phyloP scores from a whole-genome alignment of 2,888 invertebrate species.

The Tridacna crocea region DNA sequence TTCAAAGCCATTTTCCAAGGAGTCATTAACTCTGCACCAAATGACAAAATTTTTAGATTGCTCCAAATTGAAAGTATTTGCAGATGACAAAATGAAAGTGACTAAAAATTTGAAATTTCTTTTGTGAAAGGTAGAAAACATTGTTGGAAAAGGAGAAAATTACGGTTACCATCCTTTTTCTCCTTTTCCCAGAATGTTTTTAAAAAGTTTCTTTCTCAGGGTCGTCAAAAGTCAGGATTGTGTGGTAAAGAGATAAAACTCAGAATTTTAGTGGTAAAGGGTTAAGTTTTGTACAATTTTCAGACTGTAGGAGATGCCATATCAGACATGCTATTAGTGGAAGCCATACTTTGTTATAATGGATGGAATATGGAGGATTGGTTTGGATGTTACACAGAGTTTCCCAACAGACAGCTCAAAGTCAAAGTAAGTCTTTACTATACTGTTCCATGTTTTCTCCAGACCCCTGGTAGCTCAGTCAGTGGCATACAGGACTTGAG shows the following conservation, averaged over 20 bases:
- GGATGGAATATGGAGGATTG: conserved; percentile 93
- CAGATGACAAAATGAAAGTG: not conserved
- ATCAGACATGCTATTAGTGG: conserved; percentile 97
- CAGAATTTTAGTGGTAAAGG: not conserved
- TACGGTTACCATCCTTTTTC: too few species aligned
- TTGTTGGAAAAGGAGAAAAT: too few species aligned
- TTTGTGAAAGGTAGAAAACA: too few species aligned
- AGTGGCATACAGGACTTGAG: too few species aligned
- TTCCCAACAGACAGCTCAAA: conserved; percentile 94
- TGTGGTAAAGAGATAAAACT: too few species aligned
- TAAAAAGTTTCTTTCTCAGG: too few species aligned
- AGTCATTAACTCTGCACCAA: too few species aligned
- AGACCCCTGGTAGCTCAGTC: too few species aligned
- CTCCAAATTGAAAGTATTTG: not conserved
- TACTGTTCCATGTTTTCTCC: too few species aligned
- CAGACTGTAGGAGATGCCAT: conserved; percentile 95
- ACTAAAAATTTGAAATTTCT: not conserved
- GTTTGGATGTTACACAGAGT: conserved; percentile 92
- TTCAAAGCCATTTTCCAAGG: too few species aligned
- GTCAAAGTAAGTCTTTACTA: conserved; percentile 88
- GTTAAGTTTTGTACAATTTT: conserved; percentile 7
- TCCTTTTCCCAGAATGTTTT: too few species aligned
- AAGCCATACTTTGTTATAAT: conserved; percentile 92
- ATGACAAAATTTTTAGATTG: not conserved
- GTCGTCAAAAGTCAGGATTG: too few species aligned